A percentile compares a stretch with the other conserved stretches of the same genome.
These are phyloP conservation scores for Limnephilus rhombicus DNA, from an alignment of 2,888 invertebrate species.

Conservation along the genomic window DNA sequence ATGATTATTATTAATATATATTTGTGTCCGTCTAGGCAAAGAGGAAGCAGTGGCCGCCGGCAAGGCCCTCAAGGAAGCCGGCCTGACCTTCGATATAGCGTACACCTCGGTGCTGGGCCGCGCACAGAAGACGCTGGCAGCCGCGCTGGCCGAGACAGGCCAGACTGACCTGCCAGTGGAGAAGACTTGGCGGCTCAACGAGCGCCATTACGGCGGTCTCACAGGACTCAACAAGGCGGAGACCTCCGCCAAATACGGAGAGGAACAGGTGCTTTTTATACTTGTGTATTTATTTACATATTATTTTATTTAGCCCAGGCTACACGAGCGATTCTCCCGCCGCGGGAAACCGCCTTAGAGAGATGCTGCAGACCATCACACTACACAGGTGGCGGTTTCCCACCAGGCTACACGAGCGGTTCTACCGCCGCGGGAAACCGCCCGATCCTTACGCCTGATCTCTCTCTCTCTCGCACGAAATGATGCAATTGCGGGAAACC, in stretches of 20 bases:
- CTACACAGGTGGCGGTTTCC: too few species aligned
- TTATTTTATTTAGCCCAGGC: too few species aligned
- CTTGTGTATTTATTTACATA: too few species aligned
- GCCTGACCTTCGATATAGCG: slow-evolving; percentile 86
- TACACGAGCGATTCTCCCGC: too few species aligned
- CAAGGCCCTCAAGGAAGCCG: slow-evolving; percentile 83
- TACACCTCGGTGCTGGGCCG: slow-evolving; percentile 89
- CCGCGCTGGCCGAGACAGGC: slow-evolving; percentile 82
- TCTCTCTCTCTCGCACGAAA: too few species aligned
- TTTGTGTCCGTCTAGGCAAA: slow-evolving; percentile 74
- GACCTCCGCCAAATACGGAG: slow-evolving; percentile 91
- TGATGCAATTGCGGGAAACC: too few species aligned
- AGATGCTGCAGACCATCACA: too few species aligned
- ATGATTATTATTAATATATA: background rate
- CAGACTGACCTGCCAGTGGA: slow-evolving; percentile 83
- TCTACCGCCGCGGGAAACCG: too few species aligned
- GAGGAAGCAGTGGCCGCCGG: slow-evolving; percentile 85
- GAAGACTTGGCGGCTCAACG: slow-evolving; percentile 91
- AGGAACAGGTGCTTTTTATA: slow-evolving; percentile 80
- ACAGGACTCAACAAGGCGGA: slow-evolving; percentile 92
- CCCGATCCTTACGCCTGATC: too few species aligned
- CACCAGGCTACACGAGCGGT: too few species aligned
- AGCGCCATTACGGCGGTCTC: slow-evolving; percentile 92
- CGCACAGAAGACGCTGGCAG: slow-evolving; percentile 85
- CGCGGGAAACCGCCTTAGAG: too few species aligned